phyloP scores from a whole-genome alignment of 2,797 vertebrate species.

The Sebastes nivosus region DNA sequence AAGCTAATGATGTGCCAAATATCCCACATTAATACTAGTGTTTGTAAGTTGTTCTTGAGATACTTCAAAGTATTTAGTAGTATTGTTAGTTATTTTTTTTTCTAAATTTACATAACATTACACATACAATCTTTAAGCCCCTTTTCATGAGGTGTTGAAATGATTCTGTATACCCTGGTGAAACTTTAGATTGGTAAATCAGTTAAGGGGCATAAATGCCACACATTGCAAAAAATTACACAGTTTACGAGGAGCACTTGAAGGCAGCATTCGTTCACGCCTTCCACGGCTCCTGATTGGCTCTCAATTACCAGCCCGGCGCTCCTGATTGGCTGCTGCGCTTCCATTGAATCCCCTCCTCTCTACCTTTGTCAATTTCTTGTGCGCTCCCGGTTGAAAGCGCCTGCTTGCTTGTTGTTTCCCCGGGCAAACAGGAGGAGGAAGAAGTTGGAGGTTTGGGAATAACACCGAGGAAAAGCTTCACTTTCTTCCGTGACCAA shows the following conservation, averaged over 20 bases:
- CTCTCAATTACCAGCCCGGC: not conserved
- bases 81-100: not conserved
- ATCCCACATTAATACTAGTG: not conserved
- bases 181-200: not conserved
- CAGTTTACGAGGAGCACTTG: constrained; percentile 8
- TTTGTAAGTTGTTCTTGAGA: not conserved
- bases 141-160: not conserved
- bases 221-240: fast-evolving
- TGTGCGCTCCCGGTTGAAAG: constrained; percentile 82
- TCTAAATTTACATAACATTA: not conserved
- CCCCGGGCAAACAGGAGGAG: constrained; percentile 20
- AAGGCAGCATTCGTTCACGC: constrained; percentile 66
- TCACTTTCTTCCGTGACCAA: not conserved
- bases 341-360: constrained; percentile 80
- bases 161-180: not conserved
- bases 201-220: not conserved
- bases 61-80: too few relatives aligned
- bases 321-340: constrained; percentile 72
- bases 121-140: not conserved
- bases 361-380: constrained; percentile 85
- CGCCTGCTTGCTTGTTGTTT: constrained; percentile 61
- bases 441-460: constrained; percentile 44
- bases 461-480: constrained; percentile 9
- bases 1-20: not conserved
- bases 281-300: constrained; percentile 71